Percentiles rank a stretch among this genome's conserved stretches.
Evolutionary conservation across 2,113 vertebrate species (phyloP).

Genomic region (Orthochromis malagaraziensis): DNA sequence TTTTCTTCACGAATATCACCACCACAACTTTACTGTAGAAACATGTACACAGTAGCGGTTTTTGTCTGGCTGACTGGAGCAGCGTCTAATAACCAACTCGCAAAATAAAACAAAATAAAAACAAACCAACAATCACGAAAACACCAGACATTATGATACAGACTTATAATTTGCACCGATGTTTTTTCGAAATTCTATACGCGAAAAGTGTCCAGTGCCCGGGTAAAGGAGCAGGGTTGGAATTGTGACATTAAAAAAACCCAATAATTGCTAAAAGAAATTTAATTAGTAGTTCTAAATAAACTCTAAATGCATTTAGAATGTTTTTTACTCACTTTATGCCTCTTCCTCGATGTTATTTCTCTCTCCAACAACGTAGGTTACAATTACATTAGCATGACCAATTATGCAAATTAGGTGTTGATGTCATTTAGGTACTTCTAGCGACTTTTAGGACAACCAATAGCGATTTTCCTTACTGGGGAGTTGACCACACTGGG

Average conservation of each 20-base stretch:
- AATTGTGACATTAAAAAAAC: neutral
- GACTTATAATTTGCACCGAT: neutral
- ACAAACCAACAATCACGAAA: neutral
- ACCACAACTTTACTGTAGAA: neutral
- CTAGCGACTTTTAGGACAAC: neutral
- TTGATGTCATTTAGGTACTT: neutral
- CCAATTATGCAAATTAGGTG: neutral
- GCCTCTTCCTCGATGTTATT: neutral
- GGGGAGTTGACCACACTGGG: neutral
- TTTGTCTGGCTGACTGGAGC: neutral
- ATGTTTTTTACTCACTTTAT: neutral
- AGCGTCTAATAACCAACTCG: rapidly evolving
- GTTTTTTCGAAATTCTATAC: neutral
- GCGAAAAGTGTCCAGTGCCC: neutral
- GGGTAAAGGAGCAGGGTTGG: rapidly evolving
- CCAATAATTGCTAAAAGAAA: neutral
- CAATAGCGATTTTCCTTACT: neutral
- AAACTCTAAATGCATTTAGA: neutral
- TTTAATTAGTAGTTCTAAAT: neutral
- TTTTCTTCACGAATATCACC: neutral
- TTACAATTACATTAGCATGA: neutral
- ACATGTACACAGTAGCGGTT: neutral
- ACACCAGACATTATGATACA: neutral
- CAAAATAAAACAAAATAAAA: neutral
- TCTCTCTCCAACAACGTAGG: neutral